phyloP scores from a whole-genome alignment of 2,113 vertebrate genomes.

The Thunnus thynnus region DNA sequence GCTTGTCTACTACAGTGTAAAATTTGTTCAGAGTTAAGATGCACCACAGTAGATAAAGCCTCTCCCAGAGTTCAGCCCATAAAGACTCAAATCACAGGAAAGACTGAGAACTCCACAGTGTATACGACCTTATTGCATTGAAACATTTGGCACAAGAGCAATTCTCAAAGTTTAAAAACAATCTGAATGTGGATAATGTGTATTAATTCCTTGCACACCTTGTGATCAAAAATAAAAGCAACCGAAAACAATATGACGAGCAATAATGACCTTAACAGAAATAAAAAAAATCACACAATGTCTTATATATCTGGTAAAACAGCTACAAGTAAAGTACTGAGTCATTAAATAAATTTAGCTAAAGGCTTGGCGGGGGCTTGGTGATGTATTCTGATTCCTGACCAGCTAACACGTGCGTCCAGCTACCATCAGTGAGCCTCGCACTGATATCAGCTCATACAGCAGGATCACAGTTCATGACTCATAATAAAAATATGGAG shows the following conservation, averaged over 20 bases:
- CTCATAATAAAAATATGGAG: constrained; percentile 14
- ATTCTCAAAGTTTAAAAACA: constrained; percentile 47
- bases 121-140: constrained; percentile 80
- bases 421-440: constrained; percentile 39
- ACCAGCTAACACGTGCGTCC: constrained; percentile 49
- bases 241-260: neutral
- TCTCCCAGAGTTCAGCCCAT: constrained; percentile 50
- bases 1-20: constrained; percentile 63
- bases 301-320: constrained; percentile 9
- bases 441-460: constrained; percentile 17
- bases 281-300: constrained; percentile 4
- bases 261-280: constrained; percentile 10
- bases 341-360: constrained; percentile 22
- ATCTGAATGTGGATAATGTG: constrained; percentile 30
- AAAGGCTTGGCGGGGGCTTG: constrained; percentile 26
- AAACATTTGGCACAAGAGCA: constrained; percentile 78
- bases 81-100: constrained; percentile 57
- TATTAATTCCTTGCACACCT: constrained; percentile 23
- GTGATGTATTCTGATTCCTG: constrained; percentile 51
- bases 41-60: constrained; percentile 64
- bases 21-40: constrained; percentile 41
- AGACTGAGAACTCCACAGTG: constrained; percentile 73
- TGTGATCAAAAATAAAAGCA: constrained; percentile 36
- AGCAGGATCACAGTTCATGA: constrained; percentile 32
- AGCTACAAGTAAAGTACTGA: constrained; percentile 12